Conservation (phyloP, 2,888 invertebrate genomes). For the Xanthorhoe designata region DNA sequence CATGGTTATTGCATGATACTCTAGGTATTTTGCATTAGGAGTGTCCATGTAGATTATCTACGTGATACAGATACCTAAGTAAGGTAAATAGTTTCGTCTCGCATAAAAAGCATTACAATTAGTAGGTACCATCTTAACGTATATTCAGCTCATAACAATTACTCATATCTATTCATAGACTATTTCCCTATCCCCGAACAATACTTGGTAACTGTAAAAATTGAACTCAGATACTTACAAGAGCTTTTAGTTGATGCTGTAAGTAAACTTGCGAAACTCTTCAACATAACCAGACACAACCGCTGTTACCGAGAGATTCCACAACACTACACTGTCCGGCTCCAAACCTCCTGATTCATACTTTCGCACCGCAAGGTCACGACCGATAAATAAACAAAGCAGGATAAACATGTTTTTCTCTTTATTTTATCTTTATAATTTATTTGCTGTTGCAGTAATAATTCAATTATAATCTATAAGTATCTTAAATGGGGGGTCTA, state of each 20-base stretch:
- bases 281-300: slow-evolving; percentile 60
- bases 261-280: slow-evolving; percentile 54
- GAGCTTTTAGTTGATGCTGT: slow-evolving; percentile 48
- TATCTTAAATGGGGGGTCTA: neutral
- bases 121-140: neutral
- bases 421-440: neutral
- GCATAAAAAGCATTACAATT: neutral
- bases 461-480: neutral
- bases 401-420: slow-evolving; percentile 3
- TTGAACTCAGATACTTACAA: slow-evolving; percentile 55
- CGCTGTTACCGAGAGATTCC: slow-evolving; percentile 43
- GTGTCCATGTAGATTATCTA: no score
- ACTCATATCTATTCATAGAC: no score
- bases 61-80: neutral
- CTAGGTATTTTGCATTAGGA: no score
- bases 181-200: neutral
- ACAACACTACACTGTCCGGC: slow-evolving; percentile 52
- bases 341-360: slow-evolving; percentile 28
- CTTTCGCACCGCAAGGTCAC: slow-evolving; percentile 35
- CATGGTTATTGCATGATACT: no score
- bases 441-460: neutral
- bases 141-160: neutral
- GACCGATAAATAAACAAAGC: slow-evolving; percentile 35
- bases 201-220: neutral
- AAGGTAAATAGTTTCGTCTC: neutral